Base-by-base conservation (phyloP, 2,797 vertebrate genomes). In the Coregonus ussuriensis region DNA sequence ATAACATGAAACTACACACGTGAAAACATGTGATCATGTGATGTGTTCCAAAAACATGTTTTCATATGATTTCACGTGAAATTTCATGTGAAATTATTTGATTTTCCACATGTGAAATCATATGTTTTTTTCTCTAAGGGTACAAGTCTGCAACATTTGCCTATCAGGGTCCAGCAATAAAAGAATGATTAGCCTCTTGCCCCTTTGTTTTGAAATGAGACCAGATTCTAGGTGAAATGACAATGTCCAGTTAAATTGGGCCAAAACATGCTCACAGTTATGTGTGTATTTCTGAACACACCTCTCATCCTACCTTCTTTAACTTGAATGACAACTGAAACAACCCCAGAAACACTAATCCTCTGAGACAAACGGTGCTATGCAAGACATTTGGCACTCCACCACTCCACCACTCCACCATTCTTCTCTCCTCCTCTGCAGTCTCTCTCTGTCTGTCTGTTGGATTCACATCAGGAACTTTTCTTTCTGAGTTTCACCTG, bases 391-490 rank as follows among this genome's bases (percentile, higher is more conserved):
- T 81, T 82, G 79, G 81, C 78, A 11, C 7, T 47, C 41, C 1
- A 2, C 82, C 77, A 11, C 31, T 76, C 73, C 21, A 52, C 41
- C 18, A 21, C 69, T 21, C 31, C 65, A 14, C 37, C 37, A 41
- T 11, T 21, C 18, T 9, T 13, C 59, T 9, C 21, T 62, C 79
- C 86, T 79, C 35, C 69, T 89, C 89, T 90, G 88, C 87, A 81
- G 84, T 47, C 33, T 18, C 74, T 9, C n/a, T 63, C 59, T 63
- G 59, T 29, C 88, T 92, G 82, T 81, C 88, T 92, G 82, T 81
- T 86, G 83, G 89, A 90, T 89, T 91, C 90, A 91, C 88, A 90
- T 90, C 88, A 91, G 80, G 76, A 41, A 77, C 41, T 66, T 66
- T 66, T 63, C 41, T 35, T 69, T 0, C 51, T 54, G 74, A 82